Conservation (phyloP, 2,797 vertebrate species). For the Sitta carolinensis region DNA sequence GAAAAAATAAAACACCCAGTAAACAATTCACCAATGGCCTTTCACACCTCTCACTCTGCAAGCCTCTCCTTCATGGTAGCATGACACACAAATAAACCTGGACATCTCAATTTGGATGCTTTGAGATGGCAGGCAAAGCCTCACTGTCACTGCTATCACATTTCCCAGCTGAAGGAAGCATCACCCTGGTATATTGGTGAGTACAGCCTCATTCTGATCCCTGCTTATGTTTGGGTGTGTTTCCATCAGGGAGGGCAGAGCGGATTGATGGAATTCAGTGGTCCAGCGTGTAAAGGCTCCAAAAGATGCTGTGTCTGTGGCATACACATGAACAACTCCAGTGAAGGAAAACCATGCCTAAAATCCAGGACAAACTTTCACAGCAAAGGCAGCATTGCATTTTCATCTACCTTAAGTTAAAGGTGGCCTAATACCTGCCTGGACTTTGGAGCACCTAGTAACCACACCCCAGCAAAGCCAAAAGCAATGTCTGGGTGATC, state of each 20-base stretch:
- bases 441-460: not conserved
- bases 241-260: not conserved
- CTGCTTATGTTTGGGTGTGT: accelerated
- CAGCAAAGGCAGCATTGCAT: not conserved
- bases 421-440: not conserved
- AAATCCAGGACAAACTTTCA: not conserved
- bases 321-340: not conserved
- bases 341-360: not conserved
- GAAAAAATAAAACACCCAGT: not conserved
- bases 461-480: not conserved
- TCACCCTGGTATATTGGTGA: not conserved
- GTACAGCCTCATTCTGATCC: not conserved
- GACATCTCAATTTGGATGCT: not conserved
- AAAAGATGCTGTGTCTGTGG: not conserved
- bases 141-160: not conserved
- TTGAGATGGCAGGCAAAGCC: not conserved
- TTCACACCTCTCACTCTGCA: not conserved
- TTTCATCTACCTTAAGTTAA: not conserved
- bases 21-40: not conserved
- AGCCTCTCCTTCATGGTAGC: accelerated
- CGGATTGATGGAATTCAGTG: not conserved
- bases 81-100: not conserved
- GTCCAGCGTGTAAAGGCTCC: not conserved
- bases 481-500: not conserved
- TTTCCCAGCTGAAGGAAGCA: not conserved